Evolutionary conservation across 2,888 invertebrate species (phyloP).

Genomic region (Diarsia dahlii): DNA sequence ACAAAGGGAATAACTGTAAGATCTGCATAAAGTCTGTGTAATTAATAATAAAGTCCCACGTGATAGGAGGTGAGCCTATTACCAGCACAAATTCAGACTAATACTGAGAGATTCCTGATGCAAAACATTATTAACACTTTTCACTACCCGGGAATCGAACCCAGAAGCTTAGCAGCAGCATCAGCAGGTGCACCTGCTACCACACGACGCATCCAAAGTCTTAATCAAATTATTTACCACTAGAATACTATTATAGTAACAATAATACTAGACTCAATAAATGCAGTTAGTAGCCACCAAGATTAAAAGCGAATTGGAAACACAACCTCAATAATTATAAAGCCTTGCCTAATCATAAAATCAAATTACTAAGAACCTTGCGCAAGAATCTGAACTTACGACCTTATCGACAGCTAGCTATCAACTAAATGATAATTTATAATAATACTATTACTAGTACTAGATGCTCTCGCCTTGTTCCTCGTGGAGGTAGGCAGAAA

Average conservation of each 20-base stretch:
- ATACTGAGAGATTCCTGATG: too few relatives aligned
- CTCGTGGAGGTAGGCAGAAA: neutral
- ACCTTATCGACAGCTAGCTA: slow-evolving; percentile 25
- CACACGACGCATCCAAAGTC: neutral
- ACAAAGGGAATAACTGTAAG: too few relatives aligned
- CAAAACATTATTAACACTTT: too few relatives aligned
- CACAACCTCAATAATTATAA: slow-evolving; percentile 12
- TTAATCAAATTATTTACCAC: neutral
- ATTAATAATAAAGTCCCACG: too few relatives aligned
- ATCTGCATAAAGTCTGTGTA: too few relatives aligned
- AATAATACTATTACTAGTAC: slow-evolving; percentile 7
- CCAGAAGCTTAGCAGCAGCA: too few relatives aligned
- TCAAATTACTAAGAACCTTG: slow-evolving; percentile 18
- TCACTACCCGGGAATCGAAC: too few relatives aligned
- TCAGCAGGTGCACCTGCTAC: too few relatives aligned
- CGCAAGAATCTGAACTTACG: slow-evolving; percentile 18
- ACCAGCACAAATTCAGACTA: too few relatives aligned
- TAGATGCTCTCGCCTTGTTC: neutral
- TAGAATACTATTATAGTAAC: neutral
- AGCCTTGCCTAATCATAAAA: slow-evolving; percentile 21
- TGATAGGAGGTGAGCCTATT: too few relatives aligned
- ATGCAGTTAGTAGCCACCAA: neutral
- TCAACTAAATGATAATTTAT: slow-evolving; percentile 37
- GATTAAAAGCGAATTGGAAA: slow-evolving; percentile 26
- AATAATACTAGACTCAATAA: neutral